A percentile compares a stretch with the other conserved stretches of the same genome.
Evolutionary conservation across 37 sponge, comb jelly and placozoan genomes (phyloP).

Genomic region (Diacarnus erythraeanus): DNA sequence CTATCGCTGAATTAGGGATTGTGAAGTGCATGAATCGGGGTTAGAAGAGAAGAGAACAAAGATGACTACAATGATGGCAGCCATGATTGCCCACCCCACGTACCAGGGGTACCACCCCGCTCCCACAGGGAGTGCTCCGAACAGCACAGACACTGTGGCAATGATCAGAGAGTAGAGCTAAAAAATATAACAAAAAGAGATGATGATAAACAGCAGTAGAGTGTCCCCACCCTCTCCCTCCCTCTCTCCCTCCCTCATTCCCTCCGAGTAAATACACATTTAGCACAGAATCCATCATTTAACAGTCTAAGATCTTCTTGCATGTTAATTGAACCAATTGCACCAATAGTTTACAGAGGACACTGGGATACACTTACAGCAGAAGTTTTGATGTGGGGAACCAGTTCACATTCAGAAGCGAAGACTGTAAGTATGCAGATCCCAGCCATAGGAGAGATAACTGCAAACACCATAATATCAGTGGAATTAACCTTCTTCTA

Average conservation of each 20-base stretch:
- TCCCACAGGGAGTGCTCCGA: conserved; percentile 34
- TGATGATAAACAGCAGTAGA: neutral
- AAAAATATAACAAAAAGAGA: neutral
- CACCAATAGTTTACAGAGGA: neutral
- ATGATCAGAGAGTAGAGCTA: conserved; percentile 19
- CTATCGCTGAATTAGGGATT: conserved; percentile 6
- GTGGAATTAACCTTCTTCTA: too few relatives aligned
- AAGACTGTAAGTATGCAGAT: conserved; percentile 43
- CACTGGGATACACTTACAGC: too few relatives aligned
- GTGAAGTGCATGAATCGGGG: neutral
- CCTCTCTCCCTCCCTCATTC: neutral
- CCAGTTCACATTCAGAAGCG: conserved; percentile 25
- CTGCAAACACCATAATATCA: too few relatives aligned
- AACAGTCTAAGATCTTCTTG: too few relatives aligned
- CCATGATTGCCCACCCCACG: conserved; percentile 28
- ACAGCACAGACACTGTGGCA: conserved; percentile 6
- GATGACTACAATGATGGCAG: neutral
- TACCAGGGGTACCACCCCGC: conserved; percentile 45
- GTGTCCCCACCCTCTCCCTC: neutral
- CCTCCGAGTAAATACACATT: too few relatives aligned
- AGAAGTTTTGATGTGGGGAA: conserved; percentile 28
- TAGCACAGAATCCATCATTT: too few relatives aligned
- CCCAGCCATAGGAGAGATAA: conserved; percentile 52
- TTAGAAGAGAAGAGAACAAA: conserved; percentile 30
- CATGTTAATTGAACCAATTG: too few relatives aligned